phyloP scores from a whole-genome alignment of 2,797 vertebrate species.

The Stomatorhinus walkeri region DNA sequence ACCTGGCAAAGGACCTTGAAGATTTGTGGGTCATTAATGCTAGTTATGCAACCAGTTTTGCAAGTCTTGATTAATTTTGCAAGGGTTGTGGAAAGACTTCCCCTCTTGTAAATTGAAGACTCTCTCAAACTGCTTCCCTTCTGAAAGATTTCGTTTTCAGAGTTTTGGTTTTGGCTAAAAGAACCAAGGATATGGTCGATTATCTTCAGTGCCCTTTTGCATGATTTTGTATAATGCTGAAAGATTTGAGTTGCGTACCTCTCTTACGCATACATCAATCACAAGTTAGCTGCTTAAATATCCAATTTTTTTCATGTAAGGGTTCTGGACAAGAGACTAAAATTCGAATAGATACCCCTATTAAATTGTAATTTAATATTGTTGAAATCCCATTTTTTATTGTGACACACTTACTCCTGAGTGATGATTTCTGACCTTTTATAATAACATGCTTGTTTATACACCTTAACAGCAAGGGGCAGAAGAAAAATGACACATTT shows the following conservation, averaged over 20 bases:
- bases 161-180: not conserved
- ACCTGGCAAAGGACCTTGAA: not conserved
- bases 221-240: constrained; percentile 13
- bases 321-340: not conserved
- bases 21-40: not conserved
- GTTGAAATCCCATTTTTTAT: constrained; percentile 22
- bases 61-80: not conserved
- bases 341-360: not conserved
- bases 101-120: not conserved
- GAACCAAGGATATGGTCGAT: not conserved
- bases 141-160: not conserved
- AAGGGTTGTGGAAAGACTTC: not conserved
- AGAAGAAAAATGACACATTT: constrained; percentile 53
- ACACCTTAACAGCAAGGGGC: constrained; percentile 51
- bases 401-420: constrained; percentile 42
- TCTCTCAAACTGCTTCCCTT: not conserved
- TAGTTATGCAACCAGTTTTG: not conserved
- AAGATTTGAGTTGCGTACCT: constrained; percentile 28
- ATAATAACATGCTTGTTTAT: constrained; percentile 49
- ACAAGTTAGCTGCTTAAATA: not conserved
- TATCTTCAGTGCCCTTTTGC: not conserved
- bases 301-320: not conserved
- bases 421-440: constrained; percentile 53
- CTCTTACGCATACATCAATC: not conserved
- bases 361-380: constrained; percentile 17